Evolutionary conservation across 2,113 vertebrate genomes (phyloP).

Genomic region (Chloropsis cyanopogon): DNA sequence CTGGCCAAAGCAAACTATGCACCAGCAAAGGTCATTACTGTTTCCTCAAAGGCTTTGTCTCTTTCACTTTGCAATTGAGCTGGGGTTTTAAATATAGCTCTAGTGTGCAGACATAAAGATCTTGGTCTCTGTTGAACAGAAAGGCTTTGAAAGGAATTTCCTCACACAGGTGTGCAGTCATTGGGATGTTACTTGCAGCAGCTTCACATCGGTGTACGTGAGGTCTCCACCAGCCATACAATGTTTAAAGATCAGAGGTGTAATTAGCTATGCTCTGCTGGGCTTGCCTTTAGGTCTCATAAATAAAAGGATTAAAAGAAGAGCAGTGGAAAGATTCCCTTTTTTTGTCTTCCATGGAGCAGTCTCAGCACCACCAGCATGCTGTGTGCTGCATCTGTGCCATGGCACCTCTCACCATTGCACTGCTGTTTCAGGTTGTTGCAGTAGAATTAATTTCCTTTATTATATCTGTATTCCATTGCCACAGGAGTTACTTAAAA

Average conservation of each 20-base stretch:
- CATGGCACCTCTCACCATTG: not conserved
- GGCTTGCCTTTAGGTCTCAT: not conserved
- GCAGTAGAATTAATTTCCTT: not conserved
- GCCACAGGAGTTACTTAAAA: not conserved
- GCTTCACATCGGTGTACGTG: accelerated
- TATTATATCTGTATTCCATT: not conserved
- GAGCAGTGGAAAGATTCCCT: not conserved
- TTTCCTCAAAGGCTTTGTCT: conserved; percentile 13
- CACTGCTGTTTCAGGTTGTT: not conserved
- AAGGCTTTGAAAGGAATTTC: not conserved
- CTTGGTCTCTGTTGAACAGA: not conserved
- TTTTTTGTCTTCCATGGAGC: not conserved
- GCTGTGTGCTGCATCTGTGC: not conserved
- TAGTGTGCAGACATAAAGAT: not conserved
- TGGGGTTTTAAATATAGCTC: not conserved
- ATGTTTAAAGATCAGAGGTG: not conserved
- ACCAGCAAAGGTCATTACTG: conserved; percentile 51
- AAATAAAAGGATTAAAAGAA: not conserved
- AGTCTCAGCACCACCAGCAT: not conserved
- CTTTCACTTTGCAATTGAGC: not conserved
- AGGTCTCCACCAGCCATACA: not conserved
- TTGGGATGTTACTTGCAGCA: not conserved
- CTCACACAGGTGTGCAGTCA: not conserved
- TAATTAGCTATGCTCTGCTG: not conserved
- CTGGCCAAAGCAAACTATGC: conserved; percentile 31